Evolutionary conservation across 2,113 vertebrate species (phyloP), one percentile per base, ranked within the genome.

Genomic region (Odontophorus gujanensis): DNA sequence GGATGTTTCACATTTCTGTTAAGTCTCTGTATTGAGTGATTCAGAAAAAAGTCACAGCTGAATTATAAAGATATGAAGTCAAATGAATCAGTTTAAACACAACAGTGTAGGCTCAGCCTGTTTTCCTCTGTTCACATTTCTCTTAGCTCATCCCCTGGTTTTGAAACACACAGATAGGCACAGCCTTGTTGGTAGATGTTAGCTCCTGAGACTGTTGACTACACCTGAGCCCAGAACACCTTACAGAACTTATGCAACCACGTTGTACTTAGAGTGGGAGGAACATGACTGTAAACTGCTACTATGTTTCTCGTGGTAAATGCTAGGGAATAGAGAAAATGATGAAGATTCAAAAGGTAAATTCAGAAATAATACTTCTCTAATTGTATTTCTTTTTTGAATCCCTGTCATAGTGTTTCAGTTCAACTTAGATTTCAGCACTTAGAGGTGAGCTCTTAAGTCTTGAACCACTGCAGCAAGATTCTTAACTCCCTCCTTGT

Each of bases 241-340:
- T 81, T 13, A 32, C 68, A 78, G 47, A 78, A 26, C 36, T 83
- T 78, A 34, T 32, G 65, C 73, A 71, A 63, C 90, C 47, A 5
- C 57, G 73, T 58, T 20, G n/a, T 78, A 51, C 47, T 90, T 68
- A 65, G 36, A 68, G 30, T 47, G 62, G 79, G 80, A 78, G 75
- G 72, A 87, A 87, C 87, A 45, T 34, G 65, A 92, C 17, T 65
- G 24, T 40, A 13, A 96, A 80, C 38, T 71, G 83, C 80, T 84
- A 34, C 1, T 63, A 5, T 40, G 91, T 92, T 85, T 74, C 73
- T 63, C 22, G 73, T 90, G 65, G 28, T 67, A 86, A 92, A 78
- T 75, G 51, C 20, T 53, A 61, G 5, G 7, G 38, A 63, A 34
- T 7, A 81, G 65, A 43, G 15, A 78, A 88, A 62, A 28, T 87